Evolutionary conservation across 2,113 vertebrate genomes (phyloP).

Genomic region (western clawed frog (Xenopus tropicalis)): UCB_Xtro_10.0 CM004449.2:102205001-102205500

Average conservation of each 20-base stretch:
- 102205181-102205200: conserved; percentile 35
- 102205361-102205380: conserved; percentile 60
- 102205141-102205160: conserved; percentile 8
- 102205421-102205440: conserved; percentile 68
- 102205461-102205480: conserved; percentile 74
- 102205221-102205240: conserved; percentile 17
- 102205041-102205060: conserved; percentile 15
- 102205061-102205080: not conserved
- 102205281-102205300: conserved; percentile 15
- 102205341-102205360: not conserved
- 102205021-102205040: conserved; percentile 30
- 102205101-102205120: conserved; percentile 20
- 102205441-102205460: conserved; percentile 68
- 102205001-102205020: conserved; percentile 35
- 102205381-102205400: conserved; percentile 58
- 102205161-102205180: conserved; percentile 24
- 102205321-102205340: not conserved
- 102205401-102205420: conserved; percentile 73
- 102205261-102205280: conserved; percentile 26
- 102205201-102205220: not conserved
- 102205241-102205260: not conserved
- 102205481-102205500: conserved; percentile 72
- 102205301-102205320: conserved; percentile 8
- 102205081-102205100: conserved; percentile 33
- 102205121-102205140: conserved; percentile 24